Evolutionary conservation across 2,113 vertebrate genomes (phyloP), one percentile per base, ranked within the genome.

Genomic region (Picathartes gymnocephalus): DNA sequence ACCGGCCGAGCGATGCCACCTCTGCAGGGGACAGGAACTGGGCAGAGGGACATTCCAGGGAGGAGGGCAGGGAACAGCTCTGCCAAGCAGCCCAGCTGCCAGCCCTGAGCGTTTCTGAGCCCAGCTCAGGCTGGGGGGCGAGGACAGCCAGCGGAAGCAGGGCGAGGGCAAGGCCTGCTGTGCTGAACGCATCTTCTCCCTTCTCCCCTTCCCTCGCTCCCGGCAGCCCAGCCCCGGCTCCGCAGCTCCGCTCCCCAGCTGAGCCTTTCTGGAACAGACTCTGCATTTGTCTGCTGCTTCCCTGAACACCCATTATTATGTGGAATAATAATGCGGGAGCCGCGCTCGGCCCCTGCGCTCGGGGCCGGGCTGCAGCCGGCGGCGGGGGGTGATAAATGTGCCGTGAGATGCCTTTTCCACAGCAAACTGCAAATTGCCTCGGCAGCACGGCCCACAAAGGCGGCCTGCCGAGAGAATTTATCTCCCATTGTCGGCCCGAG

Each of bases 341-440:
- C 84, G 94, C 22, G 95, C 97, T 97, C 94, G 81, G 96, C 95
- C 97, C 97, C 97, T 97, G 97, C 91, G 96, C 92, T 88, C 97
- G 97, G 97, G 97, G 97, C 91, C 97, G 97, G 97, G 97, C 96
- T 97, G 97, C 97, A 97, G 97, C 98, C 79, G 15, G 96, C 95
- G 78, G 98, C 98, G 48, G 97, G 98, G 94, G 98, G 96, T 97
- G 98, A 98, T 97, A 97, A 98, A 98, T 97, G 98, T 91, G 96
- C 86, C 95, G 62, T 98, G 95, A 97, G 97, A 96, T 92, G 96
- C 96, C 96, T 98, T 97, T 97, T 96, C 97, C 97, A 79, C 96
- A 91, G 96, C 97, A 97, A 98, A 97, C 97, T 95, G 97, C 97
- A 98, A 98, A 98, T 98, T 98, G 98, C 98, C 95, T 97, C 96